Evolutionary conservation across 1,140 invertebrate genomes (phyloP).

Genomic region (Propsilocerus akamusi): DNA sequence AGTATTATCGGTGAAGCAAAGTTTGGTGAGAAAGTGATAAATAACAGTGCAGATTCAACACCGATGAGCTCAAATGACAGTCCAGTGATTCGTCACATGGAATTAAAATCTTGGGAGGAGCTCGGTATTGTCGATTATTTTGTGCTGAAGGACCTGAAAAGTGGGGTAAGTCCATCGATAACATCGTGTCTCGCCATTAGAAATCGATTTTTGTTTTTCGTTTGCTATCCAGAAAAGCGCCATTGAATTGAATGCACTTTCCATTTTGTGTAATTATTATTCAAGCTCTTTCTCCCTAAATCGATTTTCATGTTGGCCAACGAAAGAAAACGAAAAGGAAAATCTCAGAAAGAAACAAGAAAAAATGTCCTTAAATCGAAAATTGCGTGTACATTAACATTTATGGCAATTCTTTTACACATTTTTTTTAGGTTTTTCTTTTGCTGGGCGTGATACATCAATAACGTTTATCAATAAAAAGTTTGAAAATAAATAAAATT

Average conservation of each 20-base stretch:
- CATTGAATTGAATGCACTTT: too few species aligned
- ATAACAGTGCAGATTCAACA: background rate
- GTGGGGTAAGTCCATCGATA: constrained; percentile 26
- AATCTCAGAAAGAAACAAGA: too few species aligned
- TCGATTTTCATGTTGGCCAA: background rate
- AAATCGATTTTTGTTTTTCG: constrained; percentile 3
- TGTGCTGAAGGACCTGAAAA: constrained; percentile 29
- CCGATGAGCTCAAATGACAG: background rate
- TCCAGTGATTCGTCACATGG: background rate
- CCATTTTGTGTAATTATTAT: too few species aligned
- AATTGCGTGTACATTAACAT: constrained; percentile 1
- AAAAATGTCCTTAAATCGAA: constrained; percentile 4
- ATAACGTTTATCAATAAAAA: background rate
- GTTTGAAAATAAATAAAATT: background rate
- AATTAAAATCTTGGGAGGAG: constrained; percentile 27
- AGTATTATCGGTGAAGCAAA: background rate
- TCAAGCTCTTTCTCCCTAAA: too few species aligned
- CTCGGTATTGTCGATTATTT: constrained; percentile 28
- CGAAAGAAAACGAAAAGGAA: too few species aligned
- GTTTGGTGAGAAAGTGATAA: background rate
- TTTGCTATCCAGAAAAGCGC: too few species aligned
- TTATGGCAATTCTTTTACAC: background rate
- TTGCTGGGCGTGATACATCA: background rate
- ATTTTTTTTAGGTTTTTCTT: background rate
- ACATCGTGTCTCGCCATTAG: background rate